Percentiles rank a stretch among this genome's conserved stretches.
These are phyloP conservation scores for Sparus aurata DNA, from an alignment of 2,797 vertebrate species.

Conservation along the genomic window DNA sequence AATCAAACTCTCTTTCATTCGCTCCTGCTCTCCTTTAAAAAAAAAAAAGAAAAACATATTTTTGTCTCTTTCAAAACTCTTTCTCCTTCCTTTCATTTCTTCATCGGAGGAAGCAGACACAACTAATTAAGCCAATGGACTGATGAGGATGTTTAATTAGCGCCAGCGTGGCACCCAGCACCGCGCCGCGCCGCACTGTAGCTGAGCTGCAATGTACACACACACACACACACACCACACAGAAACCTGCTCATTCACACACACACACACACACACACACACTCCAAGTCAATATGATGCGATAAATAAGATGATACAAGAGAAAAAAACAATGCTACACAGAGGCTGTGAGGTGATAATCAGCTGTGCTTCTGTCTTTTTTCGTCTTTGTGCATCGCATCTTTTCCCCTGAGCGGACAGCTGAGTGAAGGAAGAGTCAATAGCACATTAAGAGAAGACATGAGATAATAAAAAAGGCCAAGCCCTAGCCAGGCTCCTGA, in stretches of 20 bases:
- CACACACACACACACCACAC: constrained; percentile 25
- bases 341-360: constrained; percentile 13
- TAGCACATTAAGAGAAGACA: constrained; percentile 60
- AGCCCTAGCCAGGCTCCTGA: constrained; percentile 31
- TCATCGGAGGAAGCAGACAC: constrained; percentile 62
- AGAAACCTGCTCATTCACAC: not conserved
- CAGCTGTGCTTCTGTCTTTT: constrained; percentile 12
- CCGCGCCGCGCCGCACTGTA: constrained; percentile 39
- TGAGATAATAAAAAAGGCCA: constrained; percentile 53
- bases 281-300: not conserved
- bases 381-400: constrained; percentile 31
- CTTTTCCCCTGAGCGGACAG: constrained; percentile 31
- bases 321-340: not conserved
- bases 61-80: constrained; percentile 3
- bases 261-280: not conserved
- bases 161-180: constrained; percentile 58
- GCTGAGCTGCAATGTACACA: no score
- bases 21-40: not conserved
- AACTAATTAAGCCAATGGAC: constrained; percentile 75
- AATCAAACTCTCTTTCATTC: constrained; percentile 10
- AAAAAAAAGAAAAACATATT: not conserved
- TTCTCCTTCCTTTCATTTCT: constrained; percentile 34
- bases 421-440: constrained; percentile 57
- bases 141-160: constrained; percentile 77
- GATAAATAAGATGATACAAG: constrained; percentile 15